phyloP scores from a whole-genome alignment of 2,888 invertebrate species.

The Timandra comae region DNA sequence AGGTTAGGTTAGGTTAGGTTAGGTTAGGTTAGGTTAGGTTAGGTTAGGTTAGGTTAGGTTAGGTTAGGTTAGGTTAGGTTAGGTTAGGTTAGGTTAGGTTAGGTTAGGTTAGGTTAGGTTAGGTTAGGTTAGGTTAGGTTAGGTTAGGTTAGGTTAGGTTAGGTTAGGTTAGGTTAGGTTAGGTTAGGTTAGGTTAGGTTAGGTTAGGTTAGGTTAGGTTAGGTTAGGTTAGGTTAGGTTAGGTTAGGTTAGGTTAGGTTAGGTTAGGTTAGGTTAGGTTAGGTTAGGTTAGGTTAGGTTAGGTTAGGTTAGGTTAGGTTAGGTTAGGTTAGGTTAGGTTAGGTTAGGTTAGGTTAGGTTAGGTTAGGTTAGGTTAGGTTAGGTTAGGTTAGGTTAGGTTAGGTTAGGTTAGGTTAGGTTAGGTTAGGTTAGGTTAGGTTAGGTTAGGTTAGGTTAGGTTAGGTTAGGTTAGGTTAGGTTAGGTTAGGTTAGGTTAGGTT shows the following conservation, averaged over 20 bases:
- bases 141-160: slow-evolving; percentile 12
- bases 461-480: slow-evolving; percentile 22
- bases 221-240: slow-evolving; percentile 17
- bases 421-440: slow-evolving; percentile 22
- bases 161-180: slow-evolving; percentile 17
- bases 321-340: slow-evolving; percentile 20
- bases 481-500: slow-evolving; percentile 22
- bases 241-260: slow-evolving; percentile 19
- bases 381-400: slow-evolving; percentile 21
- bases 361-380: slow-evolving; percentile 20
- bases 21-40: slow-evolving; percentile 10
- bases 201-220: slow-evolving; percentile 17
- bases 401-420: slow-evolving; percentile 18
- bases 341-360: slow-evolving; percentile 20
- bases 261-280: slow-evolving; percentile 16
- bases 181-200: slow-evolving; percentile 17
- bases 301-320: slow-evolving; percentile 20
- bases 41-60: slow-evolving; percentile 13
- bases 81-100: slow-evolving; percentile 14
- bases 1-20: slow-evolving; percentile 16
- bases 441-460: slow-evolving; percentile 22
- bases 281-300: slow-evolving; percentile 17
- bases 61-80: slow-evolving; percentile 14
- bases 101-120: slow-evolving; percentile 14
- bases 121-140: slow-evolving; percentile 15